Conservation (phyloP, 2,888 invertebrate species). For the Melolontha melolontha region DNA sequence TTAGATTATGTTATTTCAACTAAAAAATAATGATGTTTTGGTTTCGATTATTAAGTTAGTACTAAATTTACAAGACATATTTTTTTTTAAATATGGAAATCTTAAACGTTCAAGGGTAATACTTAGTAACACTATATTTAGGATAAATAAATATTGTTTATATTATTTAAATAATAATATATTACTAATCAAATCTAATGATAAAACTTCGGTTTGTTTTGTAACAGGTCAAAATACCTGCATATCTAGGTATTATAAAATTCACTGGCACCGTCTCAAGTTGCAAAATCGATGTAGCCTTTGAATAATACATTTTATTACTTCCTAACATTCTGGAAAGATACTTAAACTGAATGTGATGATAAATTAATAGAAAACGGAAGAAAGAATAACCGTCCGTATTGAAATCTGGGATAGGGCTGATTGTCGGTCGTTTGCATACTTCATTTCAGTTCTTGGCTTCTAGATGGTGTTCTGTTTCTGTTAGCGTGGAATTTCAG, state of each 20-base stretch:
- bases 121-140: no score
- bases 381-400: slow-evolving; percentile 30
- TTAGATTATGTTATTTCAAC: no score
- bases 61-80: no score
- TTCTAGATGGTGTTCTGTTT: slow-evolving; percentile 52
- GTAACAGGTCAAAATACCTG: slow-evolving; percentile 18
- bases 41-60: no score
- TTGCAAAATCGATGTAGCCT: slow-evolving; percentile 41
- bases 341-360: slow-evolving; percentile 18
- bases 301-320: slow-evolving; percentile 53
- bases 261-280: slow-evolving; percentile 51
- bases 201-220: neutral
- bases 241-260: slow-evolving; percentile 5
- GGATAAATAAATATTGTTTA: no score
- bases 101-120: no score
- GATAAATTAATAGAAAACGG: slow-evolving; percentile 6
- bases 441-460: slow-evolving; percentile 49
- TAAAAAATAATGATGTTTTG: no score
- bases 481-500: slow-evolving; percentile 41
- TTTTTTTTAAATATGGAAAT: no score
- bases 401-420: slow-evolving; percentile 9
- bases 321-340: slow-evolving; percentile 44
- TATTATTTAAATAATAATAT: no score
- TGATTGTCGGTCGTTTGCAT: neutral
- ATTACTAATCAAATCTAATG: no score